These are phyloP conservation scores for Caenorhabditis wallacei DNA, from an alignment of 2,888 invertebrate species.

Conservation along the genomic window DNA sequence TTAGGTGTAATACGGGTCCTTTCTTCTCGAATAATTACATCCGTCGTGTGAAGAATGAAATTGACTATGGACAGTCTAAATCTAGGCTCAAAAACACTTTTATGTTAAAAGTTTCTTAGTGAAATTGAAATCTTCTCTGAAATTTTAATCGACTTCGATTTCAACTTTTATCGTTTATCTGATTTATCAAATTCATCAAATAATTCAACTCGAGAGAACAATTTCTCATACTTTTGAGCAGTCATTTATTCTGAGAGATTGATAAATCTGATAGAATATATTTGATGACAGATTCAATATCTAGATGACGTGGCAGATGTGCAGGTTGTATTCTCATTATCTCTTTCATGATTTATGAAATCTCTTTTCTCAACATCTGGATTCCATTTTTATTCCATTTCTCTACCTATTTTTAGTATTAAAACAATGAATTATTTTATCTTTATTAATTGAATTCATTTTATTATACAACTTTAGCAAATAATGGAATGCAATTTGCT, in stretches of 20 bases:
- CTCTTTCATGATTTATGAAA: slow-evolving; percentile 38
- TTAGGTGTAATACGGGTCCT: slow-evolving; percentile 1
- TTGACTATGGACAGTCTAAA: not conserved
- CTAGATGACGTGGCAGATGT: slow-evolving; percentile 53
- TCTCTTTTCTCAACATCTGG: slow-evolving; percentile 6
- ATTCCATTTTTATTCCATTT: not conserved
- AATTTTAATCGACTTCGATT: too few species aligned
- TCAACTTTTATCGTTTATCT: not conserved
- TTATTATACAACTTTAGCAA: slow-evolving; percentile 32
- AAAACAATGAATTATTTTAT: not conserved
- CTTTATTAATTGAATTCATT: not conserved
- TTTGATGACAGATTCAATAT: slow-evolving; percentile 19
- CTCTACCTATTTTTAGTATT: not conserved
- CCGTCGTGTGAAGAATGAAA: not conserved
- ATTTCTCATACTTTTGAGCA: not conserved
- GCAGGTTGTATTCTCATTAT: slow-evolving; percentile 53
- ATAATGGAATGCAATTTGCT: slow-evolving; percentile 2
- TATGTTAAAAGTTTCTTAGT: too few species aligned
- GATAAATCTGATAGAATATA: slow-evolving; percentile 27
- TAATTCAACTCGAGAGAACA: not conserved
- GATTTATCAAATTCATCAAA: not conserved
- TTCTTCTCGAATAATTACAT: slow-evolving; percentile 12
- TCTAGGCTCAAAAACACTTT: not conserved
- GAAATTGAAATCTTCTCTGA: too few species aligned
- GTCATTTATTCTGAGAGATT: slow-evolving; percentile 12